Base-by-base conservation (phyloP, 2,888 invertebrate genomes). In the Leptinotarsa tumamoca region DNA sequence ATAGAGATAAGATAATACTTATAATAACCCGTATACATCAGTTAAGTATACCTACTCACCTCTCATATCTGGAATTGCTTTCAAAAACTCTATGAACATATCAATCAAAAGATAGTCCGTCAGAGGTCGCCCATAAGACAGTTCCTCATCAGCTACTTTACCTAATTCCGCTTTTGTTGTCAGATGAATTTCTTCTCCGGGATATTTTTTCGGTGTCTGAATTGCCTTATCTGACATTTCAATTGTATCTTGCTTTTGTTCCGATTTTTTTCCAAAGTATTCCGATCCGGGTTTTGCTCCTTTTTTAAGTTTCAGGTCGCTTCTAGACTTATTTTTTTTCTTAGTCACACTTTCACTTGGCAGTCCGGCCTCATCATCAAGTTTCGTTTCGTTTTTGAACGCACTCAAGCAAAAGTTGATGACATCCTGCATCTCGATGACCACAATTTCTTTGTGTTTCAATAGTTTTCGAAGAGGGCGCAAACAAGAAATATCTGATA, bases 41-140 rank as follows among this genome's bases (percentile, higher is more conserved):
- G 5, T 21, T 18, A 56, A n/a, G 18, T n/a, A 18, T 1, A 18
- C 56, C 4, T 13, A 43, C 67, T 18, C 67, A 78, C 80, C 85
- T 76, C 82, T 82, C 21, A 89, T 83, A 56, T 90, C 89, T 2
- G 83, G 73, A 75, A 91, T 87, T 51, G 87, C 88, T 84, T 90
- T 91, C 21, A 93, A 84, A 82, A 92, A 93, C 82, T 92, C 92
- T 1, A 92, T 88, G 78, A 94, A 87, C 87, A 92, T 91, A 33
- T 90, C 90, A 5, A 91, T 89, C 58, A 91, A 77, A 50, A 93
- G 87, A 82, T 90, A 87, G 84, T 92, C 91, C 4, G 82, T 83
- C n/a, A 88, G 77, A 10, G 80, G 74, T 69, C 91, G 88, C 5
- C 93, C 93, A 74, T 88, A 84, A 76, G 87, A 88, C 23, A 93